Percentiles rank a stretch among this genome's conserved stretches.
Conservation (phyloP, 2,888 invertebrate genomes). For the Xanthorhoe designata region DNA sequence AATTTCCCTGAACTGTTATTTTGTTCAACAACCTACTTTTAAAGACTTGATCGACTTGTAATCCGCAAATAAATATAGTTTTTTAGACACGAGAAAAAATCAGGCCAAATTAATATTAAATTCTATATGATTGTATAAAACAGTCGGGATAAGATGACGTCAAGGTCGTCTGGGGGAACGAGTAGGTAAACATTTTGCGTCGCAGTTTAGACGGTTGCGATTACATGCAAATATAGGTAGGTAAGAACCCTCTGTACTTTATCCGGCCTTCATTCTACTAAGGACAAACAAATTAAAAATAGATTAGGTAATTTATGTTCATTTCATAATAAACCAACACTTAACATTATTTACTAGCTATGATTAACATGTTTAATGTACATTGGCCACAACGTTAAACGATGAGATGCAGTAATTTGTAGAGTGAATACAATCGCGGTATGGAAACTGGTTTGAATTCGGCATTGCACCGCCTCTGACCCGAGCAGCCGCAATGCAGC, state of each 20-base stretch:
- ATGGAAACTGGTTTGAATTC: slow-evolving; percentile 28
- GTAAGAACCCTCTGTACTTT: no score
- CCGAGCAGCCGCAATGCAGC: slow-evolving; percentile 35
- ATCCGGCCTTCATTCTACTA: background rate
- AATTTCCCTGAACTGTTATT: no score
- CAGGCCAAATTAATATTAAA: slow-evolving; percentile 31
- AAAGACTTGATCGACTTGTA: no score
- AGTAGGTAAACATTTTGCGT: slow-evolving; percentile 45
- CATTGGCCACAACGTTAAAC: no score
- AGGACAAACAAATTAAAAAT: no score
- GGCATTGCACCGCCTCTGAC: slow-evolving; percentile 64
- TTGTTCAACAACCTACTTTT: no score
- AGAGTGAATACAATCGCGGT: slow-evolving; percentile 47
- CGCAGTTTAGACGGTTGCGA: slow-evolving; percentile 40
- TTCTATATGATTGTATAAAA: slow-evolving; percentile 51
- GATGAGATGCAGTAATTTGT: background rate
- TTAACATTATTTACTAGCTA: no score
- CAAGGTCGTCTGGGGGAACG: slow-evolving; percentile 55
- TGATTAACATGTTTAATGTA: no score
- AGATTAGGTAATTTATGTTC: no score
- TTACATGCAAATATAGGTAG: background rate
- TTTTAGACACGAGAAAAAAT: slow-evolving; percentile 40
- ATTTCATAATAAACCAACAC: no score
- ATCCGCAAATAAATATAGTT: no score
- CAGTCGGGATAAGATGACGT: slow-evolving; percentile 56